Evolutionary conservation across 2,888 invertebrate species (phyloP).

Genomic region (Drepana falcataria): DNA sequence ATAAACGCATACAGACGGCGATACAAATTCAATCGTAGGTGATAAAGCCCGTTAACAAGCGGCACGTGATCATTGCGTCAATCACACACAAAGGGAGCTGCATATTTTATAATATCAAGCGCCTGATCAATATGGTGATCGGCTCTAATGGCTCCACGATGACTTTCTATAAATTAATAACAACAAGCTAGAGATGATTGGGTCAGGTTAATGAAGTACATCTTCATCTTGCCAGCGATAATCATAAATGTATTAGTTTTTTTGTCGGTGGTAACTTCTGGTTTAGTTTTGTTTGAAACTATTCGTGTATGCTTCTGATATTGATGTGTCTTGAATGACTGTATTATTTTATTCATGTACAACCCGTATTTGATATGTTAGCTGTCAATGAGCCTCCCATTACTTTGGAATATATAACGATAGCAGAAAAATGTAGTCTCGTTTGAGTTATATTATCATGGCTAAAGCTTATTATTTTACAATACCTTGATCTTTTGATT

Average conservation of each 20-base stretch:
- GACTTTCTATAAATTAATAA: conserved; percentile 79
- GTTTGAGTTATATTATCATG: too few relatives aligned
- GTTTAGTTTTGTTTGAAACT: conserved; percentile 13
- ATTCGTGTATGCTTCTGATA: background rate
- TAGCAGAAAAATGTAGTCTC: too few relatives aligned
- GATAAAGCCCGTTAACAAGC: conserved; percentile 68
- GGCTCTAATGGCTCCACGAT: conserved; percentile 68
- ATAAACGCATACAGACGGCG: conserved; percentile 57
- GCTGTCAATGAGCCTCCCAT: background rate
- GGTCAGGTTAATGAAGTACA: conserved; percentile 63
- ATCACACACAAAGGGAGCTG: conserved; percentile 54
- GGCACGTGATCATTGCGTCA: conserved; percentile 71
- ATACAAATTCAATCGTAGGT: conserved; percentile 56
- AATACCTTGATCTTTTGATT: background rate
- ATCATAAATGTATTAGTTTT: conserved; percentile 46
- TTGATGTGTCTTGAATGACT: background rate
- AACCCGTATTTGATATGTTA: background rate
- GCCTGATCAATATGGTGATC: conserved; percentile 70
- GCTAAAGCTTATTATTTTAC: too few relatives aligned
- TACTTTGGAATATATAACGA: too few relatives aligned
- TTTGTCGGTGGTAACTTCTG: conserved; percentile 41
- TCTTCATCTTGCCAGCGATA: conserved; percentile 57
- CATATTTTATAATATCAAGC: conserved; percentile 48
- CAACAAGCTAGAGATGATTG: conserved; percentile 67
- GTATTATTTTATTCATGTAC: background rate